phyloP scores from a whole-genome alignment of 2,888 invertebrate genomes.

The Eumerus sabulonum region DNA sequence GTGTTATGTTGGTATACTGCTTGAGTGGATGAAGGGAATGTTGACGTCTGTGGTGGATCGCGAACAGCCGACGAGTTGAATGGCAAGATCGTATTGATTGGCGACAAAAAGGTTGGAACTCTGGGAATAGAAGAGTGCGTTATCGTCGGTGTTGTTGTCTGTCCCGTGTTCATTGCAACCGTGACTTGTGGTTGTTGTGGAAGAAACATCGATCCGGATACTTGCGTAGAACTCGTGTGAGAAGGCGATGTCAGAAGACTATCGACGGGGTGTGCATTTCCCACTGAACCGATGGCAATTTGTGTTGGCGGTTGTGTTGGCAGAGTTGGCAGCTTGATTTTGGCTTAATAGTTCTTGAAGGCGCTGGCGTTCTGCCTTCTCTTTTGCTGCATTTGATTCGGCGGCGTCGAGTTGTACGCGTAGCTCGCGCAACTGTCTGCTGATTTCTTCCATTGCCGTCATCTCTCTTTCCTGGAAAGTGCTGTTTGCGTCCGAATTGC shows the following conservation, averaged over 20 bases:
- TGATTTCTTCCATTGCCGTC: constrained; percentile 5
- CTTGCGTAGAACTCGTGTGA: too few relatives aligned
- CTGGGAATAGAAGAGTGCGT: not conserved
- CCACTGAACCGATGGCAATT: not conserved
- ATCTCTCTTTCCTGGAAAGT: too few relatives aligned
- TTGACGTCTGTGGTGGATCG: not conserved
- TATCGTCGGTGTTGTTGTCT: too few relatives aligned
- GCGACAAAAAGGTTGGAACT: constrained; percentile 20
- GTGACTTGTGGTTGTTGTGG: constrained; percentile 17
- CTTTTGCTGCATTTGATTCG: too few relatives aligned
- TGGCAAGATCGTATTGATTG: constrained; percentile 3
- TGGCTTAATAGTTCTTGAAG: not conserved
- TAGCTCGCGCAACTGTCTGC: constrained; percentile 4
- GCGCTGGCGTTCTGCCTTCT: too few relatives aligned
- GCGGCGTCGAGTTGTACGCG: too few relatives aligned
- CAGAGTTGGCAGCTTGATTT: too few relatives aligned
- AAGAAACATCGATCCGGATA: not conserved
- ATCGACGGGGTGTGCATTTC: too few relatives aligned
- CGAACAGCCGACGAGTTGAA: constrained; percentile 2
- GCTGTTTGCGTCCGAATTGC: constrained; percentile 7
- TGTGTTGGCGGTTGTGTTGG: not conserved
- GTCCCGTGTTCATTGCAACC: too few relatives aligned
- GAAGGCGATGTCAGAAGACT: too few relatives aligned
- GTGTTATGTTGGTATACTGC: not conserved
- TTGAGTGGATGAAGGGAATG: not conserved